Conservation (phyloP, 2,888 invertebrate genomes). For the Amphimallon solstitiale region DNA sequence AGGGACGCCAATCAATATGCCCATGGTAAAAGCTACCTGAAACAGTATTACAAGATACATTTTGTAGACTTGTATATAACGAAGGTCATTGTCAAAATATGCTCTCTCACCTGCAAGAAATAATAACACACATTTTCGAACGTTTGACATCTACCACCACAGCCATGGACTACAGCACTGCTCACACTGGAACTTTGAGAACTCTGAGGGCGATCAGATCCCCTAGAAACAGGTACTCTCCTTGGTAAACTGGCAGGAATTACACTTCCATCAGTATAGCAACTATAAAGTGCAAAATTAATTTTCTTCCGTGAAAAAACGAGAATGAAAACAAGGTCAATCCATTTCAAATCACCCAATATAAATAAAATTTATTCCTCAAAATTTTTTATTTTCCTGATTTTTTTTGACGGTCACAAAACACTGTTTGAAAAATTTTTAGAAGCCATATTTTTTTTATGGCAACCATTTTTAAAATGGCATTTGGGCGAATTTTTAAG, state of each 20-base stretch:
- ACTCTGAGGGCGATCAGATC: conserved; percentile 58
- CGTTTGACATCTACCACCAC: conserved; percentile 76
- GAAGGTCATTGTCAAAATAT: too few relatives aligned
- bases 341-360: too few relatives aligned
- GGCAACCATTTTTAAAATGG: too few relatives aligned
- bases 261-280: conserved; percentile 18
- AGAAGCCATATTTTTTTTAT: too few relatives aligned
- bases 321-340: too few relatives aligned
- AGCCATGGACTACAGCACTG: conserved; percentile 71
- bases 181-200: conserved; percentile 60
- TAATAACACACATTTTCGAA: conserved; percentile 79
- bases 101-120: conserved; percentile 69
- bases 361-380: too few relatives aligned
- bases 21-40: conserved; percentile 75
- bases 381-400: too few relatives aligned
- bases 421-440: too few relatives aligned
- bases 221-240: conserved; percentile 39
- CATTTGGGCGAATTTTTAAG: too few relatives aligned
- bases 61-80: too few relatives aligned
- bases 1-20: conserved; percentile 73
- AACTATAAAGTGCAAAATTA: conserved; percentile 20
- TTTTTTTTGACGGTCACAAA: too few relatives aligned
- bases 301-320: too few relatives aligned
- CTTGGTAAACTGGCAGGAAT: conserved; percentile 32
- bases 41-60: conserved; percentile 6